Evolutionary conservation across 2,113 vertebrate species (phyloP).

Genomic region (Propithecus coquereli): DNA sequence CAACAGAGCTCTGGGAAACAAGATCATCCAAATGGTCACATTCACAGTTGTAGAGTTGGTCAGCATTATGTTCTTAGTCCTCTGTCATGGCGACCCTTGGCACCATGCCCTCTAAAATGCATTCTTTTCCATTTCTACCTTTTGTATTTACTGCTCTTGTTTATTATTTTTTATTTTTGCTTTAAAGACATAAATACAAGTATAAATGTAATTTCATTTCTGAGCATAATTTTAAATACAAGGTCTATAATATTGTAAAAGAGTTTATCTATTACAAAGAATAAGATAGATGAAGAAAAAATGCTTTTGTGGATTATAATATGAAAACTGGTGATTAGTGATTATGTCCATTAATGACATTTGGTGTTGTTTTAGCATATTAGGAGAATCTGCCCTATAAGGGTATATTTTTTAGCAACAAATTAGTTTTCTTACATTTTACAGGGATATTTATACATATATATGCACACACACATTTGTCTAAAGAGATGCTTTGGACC

Average conservation of each 20-base stretch:
- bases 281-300: neutral
- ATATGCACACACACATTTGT: neutral
- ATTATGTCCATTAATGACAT: neutral
- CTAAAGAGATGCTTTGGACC: neutral
- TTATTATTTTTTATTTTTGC: neutral
- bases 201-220: neutral
- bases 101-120: neutral
- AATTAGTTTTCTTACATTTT: neutral
- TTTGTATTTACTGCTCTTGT: neutral
- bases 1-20: neutral
- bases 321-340: neutral
- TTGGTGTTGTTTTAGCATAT: neutral
- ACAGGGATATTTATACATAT: neutral
- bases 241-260: neutral
- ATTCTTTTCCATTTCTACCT: neutral
- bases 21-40: neutral
- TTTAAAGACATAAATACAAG: neutral
- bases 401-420: neutral
- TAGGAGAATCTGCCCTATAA: neutral
- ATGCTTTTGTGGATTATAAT: neutral
- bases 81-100: neutral
- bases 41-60: neutral
- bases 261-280: neutral
- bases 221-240: neutral
- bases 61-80: neutral